Percentiles rank a stretch among this genome's conserved stretches.
phyloP scores from a whole-genome alignment of 2,888 invertebrate species.

The Rhingia rostrata region DNA sequence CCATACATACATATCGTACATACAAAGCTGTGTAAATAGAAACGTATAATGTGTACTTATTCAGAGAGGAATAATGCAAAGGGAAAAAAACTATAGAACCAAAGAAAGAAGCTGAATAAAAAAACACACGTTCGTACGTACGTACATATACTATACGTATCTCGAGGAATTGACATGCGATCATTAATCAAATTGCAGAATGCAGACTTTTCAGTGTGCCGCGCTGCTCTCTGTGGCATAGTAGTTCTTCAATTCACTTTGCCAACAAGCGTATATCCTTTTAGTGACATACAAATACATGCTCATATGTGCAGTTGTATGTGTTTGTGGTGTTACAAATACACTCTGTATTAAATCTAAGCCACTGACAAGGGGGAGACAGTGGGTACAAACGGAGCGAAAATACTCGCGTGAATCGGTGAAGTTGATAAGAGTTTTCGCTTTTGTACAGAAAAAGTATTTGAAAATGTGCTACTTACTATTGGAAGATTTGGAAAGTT shows the following conservation, averaged over 20 bases:
- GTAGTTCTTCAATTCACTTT: conserved; percentile 74
- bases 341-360: conserved; percentile 51
- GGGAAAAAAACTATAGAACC: conserved; percentile 31
- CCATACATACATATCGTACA: conserved; percentile 20
- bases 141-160: conserved; percentile 67
- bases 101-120: conserved; percentile 45
- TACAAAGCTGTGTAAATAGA: conserved; percentile 68
- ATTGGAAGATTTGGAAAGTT: too few species aligned
- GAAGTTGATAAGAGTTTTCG: conserved; percentile 39
- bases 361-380: conserved; percentile 41
- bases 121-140: conserved; percentile 65
- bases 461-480: conserved; percentile 48
- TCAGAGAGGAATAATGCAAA: conserved; percentile 60
- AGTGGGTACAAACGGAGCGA: conserved; percentile 34
- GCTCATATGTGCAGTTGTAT: conserved; percentile 11
- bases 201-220: conserved; percentile 80
- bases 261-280: conserved; percentile 72
- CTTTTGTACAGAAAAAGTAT: background rate
- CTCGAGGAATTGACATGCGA: conserved; percentile 82
- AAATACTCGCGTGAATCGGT: conserved; percentile 40
- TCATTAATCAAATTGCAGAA: conserved; percentile 83
- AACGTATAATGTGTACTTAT: conserved; percentile 69
- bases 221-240: conserved; percentile 63
- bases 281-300: conserved; percentile 65
- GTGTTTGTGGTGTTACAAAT: conserved; percentile 2